Conservation (phyloP, 1,140 invertebrate species). For the Matsumurasca onukii region DNA sequence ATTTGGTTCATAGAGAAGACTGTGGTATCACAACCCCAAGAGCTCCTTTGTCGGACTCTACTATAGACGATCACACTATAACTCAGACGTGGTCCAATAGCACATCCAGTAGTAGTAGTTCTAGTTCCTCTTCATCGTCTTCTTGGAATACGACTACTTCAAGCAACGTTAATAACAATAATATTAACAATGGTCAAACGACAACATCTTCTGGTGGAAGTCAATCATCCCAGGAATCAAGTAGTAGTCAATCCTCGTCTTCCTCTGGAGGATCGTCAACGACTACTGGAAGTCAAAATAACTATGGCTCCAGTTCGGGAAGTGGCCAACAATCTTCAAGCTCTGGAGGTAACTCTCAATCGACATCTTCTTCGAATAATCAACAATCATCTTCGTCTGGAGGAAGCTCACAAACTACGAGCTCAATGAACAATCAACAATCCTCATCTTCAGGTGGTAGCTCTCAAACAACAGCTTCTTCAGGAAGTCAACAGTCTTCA, state of each 20-base stretch:
- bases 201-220: conserved; percentile 9
- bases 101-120: conserved; percentile 30
- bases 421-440: conserved; percentile 30
- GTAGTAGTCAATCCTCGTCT: conserved; percentile 30
- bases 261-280: conserved; percentile 31
- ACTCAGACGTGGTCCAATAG: conserved; percentile 36
- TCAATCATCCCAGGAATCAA: conserved; percentile 9
- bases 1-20: conserved; percentile 50
- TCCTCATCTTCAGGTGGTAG: conserved; percentile 22
- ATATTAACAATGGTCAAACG: neutral
- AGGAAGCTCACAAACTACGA: conserved; percentile 37
- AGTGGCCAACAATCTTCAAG: conserved; percentile 32
- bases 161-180: too few species aligned
- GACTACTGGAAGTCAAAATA: conserved; percentile 26
- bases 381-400: conserved; percentile 33
- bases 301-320: conserved; percentile 26
- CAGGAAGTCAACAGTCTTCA: conserved; percentile 33
- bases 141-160: conserved; percentile 32
- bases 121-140: conserved; percentile 32
- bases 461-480: conserved; percentile 27
- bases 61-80: conserved; percentile 33
- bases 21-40: conserved; percentile 35
- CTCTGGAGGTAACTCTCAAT: conserved; percentile 31
- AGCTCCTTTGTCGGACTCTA: conserved; percentile 35
- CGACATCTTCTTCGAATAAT: conserved; percentile 27